Evolutionary conservation across 2,888 invertebrate species (phyloP).

Genomic region (Doris montereyensis): DNA sequence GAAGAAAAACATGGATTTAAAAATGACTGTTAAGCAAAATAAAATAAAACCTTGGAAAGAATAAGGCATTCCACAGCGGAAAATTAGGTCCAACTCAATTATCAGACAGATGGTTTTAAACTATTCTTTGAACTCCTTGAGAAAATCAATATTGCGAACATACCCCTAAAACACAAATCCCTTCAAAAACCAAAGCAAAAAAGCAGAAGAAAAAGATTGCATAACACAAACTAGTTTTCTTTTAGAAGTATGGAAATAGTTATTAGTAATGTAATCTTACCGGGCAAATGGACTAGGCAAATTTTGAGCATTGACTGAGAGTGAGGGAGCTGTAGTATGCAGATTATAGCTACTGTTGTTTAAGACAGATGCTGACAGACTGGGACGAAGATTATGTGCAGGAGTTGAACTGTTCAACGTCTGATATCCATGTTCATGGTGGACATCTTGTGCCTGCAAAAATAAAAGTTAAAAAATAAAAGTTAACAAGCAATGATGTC

Average conservation of each 20-base stretch:
- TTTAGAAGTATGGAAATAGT: too few relatives aligned
- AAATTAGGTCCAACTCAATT: too few relatives aligned
- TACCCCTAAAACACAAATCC: not conserved
- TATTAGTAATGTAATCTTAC: slow-evolving; percentile 14
- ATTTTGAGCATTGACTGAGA: slow-evolving; percentile 8
- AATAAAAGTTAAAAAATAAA: too few relatives aligned
- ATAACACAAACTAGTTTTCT: too few relatives aligned
- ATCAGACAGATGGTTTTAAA: too few relatives aligned
- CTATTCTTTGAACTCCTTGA: too few relatives aligned
- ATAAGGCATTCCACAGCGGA: too few relatives aligned
- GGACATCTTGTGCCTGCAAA: slow-evolving; percentile 27
- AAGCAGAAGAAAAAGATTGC: not conserved
- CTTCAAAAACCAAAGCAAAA: not conserved
- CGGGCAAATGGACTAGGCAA: slow-evolving; percentile 31
- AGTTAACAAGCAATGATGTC: too few relatives aligned
- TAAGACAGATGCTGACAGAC: slow-evolving; percentile 15
- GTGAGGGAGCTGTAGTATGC: slow-evolving; percentile 18
- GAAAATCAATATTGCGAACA: too few relatives aligned
- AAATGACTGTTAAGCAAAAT: too few relatives aligned
- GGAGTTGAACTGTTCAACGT: not conserved
- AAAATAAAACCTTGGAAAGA: too few relatives aligned
- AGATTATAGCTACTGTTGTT: slow-evolving; percentile 29
- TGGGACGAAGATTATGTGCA: not conserved
- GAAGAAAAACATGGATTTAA: not conserved
- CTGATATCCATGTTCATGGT: slow-evolving; percentile 18